phyloP scores from a whole-genome alignment of 2,888 invertebrate genomes.

The Nymphalis polychloros region DNA sequence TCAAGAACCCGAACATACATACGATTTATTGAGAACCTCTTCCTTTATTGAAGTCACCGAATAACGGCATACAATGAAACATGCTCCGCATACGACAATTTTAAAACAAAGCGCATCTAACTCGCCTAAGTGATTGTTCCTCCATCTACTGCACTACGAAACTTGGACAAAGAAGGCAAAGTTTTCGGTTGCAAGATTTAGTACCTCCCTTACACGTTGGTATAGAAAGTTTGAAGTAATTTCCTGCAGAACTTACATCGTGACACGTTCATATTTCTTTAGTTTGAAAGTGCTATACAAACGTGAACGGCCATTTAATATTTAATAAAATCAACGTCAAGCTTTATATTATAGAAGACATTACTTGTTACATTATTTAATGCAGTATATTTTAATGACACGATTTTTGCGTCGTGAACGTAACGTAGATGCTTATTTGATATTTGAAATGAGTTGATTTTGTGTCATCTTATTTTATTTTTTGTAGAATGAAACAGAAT shows the following conservation, averaged over 20 bases:
- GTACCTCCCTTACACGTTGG: constrained; percentile 28
- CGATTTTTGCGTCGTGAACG: background rate
- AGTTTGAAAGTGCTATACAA: constrained; percentile 23
- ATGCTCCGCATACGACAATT: background rate
- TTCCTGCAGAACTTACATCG: constrained; percentile 27
- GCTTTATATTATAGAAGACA: background rate
- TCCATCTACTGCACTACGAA: constrained; percentile 16
- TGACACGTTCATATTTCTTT: constrained; percentile 30
- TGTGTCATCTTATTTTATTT: no score
- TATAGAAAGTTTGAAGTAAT: constrained; percentile 33
- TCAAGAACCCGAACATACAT: no score
- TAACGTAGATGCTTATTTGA: background rate
- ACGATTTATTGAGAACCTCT: no score
- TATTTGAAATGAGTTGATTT: background rate
- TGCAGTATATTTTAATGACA: no score
- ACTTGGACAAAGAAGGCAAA: constrained; percentile 33
- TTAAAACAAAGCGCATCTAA: constrained; percentile 13
- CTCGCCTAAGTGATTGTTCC: constrained; percentile 30
- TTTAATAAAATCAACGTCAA: constrained; percentile 11
- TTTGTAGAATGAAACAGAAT: no score
- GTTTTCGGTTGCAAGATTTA: constrained; percentile 36
- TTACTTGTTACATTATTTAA: background rate
- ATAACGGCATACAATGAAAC: background rate
- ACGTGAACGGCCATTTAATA: constrained; percentile 13
- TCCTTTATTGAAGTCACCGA: no score